Evolutionary conservation across 2,113 vertebrate species (phyloP).

Genomic region (Otolemur garnettii): DNA sequence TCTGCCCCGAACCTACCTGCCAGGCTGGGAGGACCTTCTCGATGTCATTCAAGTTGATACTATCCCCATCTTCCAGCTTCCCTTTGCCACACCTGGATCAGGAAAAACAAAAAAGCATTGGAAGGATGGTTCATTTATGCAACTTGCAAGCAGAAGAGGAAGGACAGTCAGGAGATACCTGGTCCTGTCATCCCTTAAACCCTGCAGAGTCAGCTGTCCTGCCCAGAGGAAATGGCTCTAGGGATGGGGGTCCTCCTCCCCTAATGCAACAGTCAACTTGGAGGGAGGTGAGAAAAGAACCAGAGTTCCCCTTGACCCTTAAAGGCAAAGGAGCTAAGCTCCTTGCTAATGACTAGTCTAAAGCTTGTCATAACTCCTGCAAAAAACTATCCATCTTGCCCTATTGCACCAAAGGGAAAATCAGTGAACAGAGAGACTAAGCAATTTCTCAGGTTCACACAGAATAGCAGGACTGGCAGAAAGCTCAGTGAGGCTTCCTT

Average conservation of each 20-base stretch:
- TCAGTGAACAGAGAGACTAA: not conserved
- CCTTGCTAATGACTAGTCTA: not conserved
- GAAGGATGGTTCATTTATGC: accelerated
- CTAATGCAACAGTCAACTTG: not conserved
- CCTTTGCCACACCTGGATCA: slow-evolving; percentile 93
- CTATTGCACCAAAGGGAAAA: not conserved
- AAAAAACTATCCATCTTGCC: not conserved
- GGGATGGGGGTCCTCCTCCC: not conserved
- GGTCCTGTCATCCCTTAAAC: not conserved
- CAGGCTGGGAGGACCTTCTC: slow-evolving; percentile 96
- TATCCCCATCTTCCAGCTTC: slow-evolving; percentile 93
- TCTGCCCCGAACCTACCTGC: slow-evolving; percentile 89
- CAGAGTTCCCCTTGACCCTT: not conserved
- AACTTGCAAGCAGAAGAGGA: accelerated
- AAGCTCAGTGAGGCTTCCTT: not conserved
- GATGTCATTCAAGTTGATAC: slow-evolving; percentile 97
- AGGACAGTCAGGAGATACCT: accelerated
- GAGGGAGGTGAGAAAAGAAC: not conserved
- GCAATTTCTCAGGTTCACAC: not conserved
- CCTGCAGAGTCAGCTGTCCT: not conserved
- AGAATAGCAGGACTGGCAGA: not conserved
- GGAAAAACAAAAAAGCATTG: slow-evolving; percentile 64
- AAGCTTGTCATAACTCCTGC: not conserved
- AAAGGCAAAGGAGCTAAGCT: not conserved
- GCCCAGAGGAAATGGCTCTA: not conserved